Evolutionary conservation across 2,113 vertebrate genomes (phyloP).

Genomic region (Lophura nycthemera): DNA sequence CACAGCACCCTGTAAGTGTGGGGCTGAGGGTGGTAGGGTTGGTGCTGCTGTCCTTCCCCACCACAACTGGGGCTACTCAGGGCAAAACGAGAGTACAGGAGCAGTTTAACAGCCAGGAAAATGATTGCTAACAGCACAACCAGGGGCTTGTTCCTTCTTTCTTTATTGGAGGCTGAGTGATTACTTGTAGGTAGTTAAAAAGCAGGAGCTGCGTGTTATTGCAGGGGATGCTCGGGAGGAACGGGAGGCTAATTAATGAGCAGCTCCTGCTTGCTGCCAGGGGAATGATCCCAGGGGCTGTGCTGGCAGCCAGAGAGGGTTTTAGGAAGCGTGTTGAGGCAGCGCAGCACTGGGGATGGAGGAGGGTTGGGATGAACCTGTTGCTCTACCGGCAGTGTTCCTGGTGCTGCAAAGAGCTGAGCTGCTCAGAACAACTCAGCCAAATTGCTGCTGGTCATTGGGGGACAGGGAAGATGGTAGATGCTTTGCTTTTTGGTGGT

Average conservation of each 20-base stretch:
- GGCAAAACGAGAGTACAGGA: not conserved
- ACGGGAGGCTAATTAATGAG: conserved; percentile 3
- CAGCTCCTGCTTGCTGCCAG: not conserved
- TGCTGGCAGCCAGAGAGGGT: not conserved
- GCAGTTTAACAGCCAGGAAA: conserved; percentile 46
- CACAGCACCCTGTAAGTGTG: not conserved
- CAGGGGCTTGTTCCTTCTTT: conserved; percentile 23
- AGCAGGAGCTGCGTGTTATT: conserved; percentile 30
- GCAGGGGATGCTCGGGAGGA: conserved; percentile 7
- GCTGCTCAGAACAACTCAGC: not conserved
- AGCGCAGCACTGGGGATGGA: not conserved
- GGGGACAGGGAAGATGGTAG: not conserved
- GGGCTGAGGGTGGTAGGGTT: not conserved
- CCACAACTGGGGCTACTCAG: not conserved
- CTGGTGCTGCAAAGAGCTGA: rapidly evolving
- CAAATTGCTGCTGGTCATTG: rapidly evolving
- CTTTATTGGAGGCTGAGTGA: conserved; percentile 24
- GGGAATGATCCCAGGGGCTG: not conserved
- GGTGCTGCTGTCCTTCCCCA: not conserved
- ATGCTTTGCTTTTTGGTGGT: not conserved
- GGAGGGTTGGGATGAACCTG: not conserved
- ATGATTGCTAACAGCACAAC: not conserved
- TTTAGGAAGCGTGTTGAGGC: rapidly evolving
- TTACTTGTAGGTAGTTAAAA: conserved; percentile 31
- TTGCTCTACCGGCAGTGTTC: rapidly evolving